phyloP scores from a whole-genome alignment of 2,113 vertebrate genomes.

The Rousettus leschenaultii region DNA sequence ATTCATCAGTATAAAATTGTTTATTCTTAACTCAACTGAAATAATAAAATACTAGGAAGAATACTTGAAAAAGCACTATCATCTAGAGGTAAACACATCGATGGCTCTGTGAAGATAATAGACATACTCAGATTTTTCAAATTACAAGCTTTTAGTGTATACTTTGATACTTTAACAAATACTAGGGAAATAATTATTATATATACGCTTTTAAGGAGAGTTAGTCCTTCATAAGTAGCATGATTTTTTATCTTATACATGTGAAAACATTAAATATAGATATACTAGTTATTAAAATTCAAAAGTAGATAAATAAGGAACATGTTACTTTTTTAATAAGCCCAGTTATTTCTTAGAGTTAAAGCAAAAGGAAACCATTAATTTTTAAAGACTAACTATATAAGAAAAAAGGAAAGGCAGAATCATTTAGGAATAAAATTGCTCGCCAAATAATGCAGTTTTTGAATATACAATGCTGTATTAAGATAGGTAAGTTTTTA shows the following conservation, averaged over 20 bases:
- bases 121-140: not conserved
- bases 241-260: not conserved
- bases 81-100: not conserved
- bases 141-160: not conserved
- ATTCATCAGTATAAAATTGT: slow-evolving; percentile 10
- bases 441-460: not conserved
- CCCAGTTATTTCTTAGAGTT: not conserved
- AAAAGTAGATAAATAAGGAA: not conserved
- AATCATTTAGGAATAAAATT: not conserved
- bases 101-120: not conserved
- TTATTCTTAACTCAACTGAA: not conserved
- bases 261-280: slow-evolving; percentile 34
- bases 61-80: not conserved
- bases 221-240: not conserved
- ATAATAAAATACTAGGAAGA: not conserved
- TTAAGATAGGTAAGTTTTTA: not conserved
- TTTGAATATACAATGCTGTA: not conserved
- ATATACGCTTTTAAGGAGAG: not conserved
- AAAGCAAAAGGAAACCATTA: not conserved
- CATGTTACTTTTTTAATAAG: not conserved
- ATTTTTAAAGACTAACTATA: not conserved
- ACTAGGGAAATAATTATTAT: not conserved
- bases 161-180: not conserved
- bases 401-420: not conserved
- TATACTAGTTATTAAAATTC: not conserved